phyloP scores from a whole-genome alignment of 2,888 invertebrate species.

The Kuschelorhynchus macadamiae region DNA sequence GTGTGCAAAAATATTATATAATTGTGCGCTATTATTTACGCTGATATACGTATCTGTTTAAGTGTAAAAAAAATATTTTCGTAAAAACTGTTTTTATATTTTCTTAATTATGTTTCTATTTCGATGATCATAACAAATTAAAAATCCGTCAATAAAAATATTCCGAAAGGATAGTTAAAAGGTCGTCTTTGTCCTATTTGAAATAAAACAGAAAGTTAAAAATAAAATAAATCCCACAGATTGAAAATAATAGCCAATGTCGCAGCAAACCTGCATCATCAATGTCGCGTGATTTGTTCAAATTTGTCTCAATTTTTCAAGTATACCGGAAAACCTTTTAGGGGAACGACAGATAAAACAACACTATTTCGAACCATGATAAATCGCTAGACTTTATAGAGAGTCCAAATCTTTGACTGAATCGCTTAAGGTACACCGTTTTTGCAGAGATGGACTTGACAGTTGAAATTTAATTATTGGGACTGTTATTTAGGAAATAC shows the following conservation, averaged over 20 bases:
- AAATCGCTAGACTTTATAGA: constrained; percentile 26
- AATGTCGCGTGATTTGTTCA: constrained; percentile 14
- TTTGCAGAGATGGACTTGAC: constrained; percentile 3
- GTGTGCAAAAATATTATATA: too few relatives aligned
- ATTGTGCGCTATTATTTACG: too few relatives aligned
- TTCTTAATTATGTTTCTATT: too few relatives aligned
- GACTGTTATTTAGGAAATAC: too few relatives aligned
- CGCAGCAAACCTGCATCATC: neutral
- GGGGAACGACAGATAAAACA: constrained; percentile 28
- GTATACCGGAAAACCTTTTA: constrained; percentile 25
- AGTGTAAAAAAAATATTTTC: too few relatives aligned
- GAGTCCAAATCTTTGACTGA: constrained; percentile 16
- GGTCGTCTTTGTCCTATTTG: too few relatives aligned
- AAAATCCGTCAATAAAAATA: too few relatives aligned
- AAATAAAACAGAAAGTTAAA: too few relatives aligned
- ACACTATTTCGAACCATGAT: constrained; percentile 41
- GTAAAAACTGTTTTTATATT: too few relatives aligned
- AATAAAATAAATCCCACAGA: constrained; percentile 2
- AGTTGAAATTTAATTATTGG: neutral
- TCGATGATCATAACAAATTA: too few relatives aligned
- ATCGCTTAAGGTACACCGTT: constrained; percentile 14
- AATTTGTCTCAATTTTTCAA: constrained; percentile 41
- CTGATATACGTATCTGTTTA: too few relatives aligned
- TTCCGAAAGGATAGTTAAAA: too few relatives aligned
- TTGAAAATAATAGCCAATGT: neutral